Evolutionary conservation across 2,888 invertebrate genomes (phyloP), one percentile per base, ranked within the genome.

Genomic region (Aspidiotus destructor): DNA sequence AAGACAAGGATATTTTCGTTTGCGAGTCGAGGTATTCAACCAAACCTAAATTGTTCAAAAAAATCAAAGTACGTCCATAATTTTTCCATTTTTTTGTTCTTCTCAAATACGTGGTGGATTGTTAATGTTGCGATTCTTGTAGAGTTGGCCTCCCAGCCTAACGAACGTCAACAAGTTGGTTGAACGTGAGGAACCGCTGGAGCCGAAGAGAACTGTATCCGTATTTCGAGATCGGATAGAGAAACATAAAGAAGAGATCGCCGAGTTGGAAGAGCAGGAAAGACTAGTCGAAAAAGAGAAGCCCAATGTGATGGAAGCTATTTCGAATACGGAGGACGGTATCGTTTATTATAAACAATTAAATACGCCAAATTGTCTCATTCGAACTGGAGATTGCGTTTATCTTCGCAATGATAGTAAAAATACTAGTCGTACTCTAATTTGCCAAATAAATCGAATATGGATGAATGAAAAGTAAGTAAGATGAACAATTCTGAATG

Each of bases 1-100:
- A 86, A 0, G 93, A 95, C 71, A 92, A 92, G 75, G 96, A 99
- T 78, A 88, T 98, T 1, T 99, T 89, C 76, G 96, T 98, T 0
- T 98, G 98, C 77, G 98, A 99, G 79, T 95, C 92, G 16, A 84
- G 95, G 7, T 99, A 99, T 79, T 89, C 87, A 73, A 86, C 91
- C 0, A 86, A 86, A 74, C 85, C 86, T 52, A 84, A 93, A 71
- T 86, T 87, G 74, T 98, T 98, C 78, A 94, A 94, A 79, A 97
- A 97, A 79, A 92, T 98, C 70, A 71, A 71, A 42, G 69, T 71
- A 62, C 8, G 52, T 52, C 55, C 2, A n/a, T 10, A 15, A 55
- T 53, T 62, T n/a, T 41, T 54, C n/a, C 41, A 7, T 53, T 52
- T 63, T 9, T n/a, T 6, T 41, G 7, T 54, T 40, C 10, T 5